Evolutionary conservation across 2,113 vertebrate species (phyloP).

Genomic region (Macroglossus sobrinus): DNA sequence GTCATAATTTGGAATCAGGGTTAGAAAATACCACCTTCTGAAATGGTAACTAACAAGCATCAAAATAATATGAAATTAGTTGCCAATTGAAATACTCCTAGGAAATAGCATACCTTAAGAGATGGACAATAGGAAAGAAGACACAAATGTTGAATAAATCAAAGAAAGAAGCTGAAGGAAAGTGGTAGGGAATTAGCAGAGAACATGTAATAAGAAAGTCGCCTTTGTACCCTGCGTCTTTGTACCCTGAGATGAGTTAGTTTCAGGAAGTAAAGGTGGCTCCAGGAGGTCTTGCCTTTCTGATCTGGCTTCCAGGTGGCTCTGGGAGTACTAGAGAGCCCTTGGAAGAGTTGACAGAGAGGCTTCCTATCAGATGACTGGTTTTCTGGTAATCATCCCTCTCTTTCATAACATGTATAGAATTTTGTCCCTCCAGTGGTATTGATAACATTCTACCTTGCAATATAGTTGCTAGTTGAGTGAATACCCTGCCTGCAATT

Average conservation of each 20-base stretch:
- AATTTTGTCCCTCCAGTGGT: not conserved
- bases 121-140: not conserved
- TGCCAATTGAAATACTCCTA: not conserved
- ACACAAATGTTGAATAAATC: not conserved
- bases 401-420: not conserved
- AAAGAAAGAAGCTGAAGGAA: not conserved
- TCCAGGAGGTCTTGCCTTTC: not conserved
- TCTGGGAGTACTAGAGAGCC: not conserved
- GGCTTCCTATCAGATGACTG: not conserved
- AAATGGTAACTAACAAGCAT: not conserved
- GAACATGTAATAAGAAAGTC: not conserved
- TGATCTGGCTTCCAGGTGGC: not conserved
- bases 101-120: not conserved
- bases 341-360: not conserved
- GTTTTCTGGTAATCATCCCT: not conserved
- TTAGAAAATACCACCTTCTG: conserved; percentile 26
- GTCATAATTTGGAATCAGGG: not conserved
- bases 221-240: not conserved
- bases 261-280: not conserved
- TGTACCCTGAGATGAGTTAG: not conserved
- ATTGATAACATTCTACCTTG: not conserved
- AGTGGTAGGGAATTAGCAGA: not conserved
- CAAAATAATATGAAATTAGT: not conserved
- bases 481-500: not conserved
- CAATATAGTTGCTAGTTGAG: not conserved